Conservation (phyloP, 2,113 vertebrate species). For the Austrofundulus limnaeus region DNA sequence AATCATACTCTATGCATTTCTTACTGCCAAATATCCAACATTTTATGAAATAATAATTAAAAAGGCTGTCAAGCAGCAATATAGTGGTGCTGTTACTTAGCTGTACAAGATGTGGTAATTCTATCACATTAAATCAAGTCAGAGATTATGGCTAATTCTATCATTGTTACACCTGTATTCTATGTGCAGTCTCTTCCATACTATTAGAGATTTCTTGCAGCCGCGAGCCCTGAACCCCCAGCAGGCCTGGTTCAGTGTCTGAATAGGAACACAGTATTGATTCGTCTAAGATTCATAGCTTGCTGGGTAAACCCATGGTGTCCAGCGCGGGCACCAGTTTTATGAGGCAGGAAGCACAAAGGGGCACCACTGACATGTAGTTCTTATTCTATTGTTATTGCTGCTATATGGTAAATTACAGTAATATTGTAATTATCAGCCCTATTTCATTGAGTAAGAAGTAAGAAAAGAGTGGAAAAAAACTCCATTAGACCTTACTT, state of each 20-base stretch:
- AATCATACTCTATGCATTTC: no score
- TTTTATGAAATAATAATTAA: no score
- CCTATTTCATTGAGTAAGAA: conserved; percentile 35
- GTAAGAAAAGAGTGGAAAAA: neutral
- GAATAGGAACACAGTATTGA: conserved; percentile 58
- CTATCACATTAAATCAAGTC: neutral
- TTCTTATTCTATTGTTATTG: conserved; percentile 10
- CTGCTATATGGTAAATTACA: neutral
- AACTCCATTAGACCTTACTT: conserved; percentile 35
- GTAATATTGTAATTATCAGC: conserved; percentile 27
- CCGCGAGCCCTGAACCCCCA: conserved; percentile 29
- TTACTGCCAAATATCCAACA: no score
- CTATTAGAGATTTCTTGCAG: conserved; percentile 24
- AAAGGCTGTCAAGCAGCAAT: no score
- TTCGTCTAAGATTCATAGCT: conserved; percentile 49
- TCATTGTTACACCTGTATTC: conserved; percentile 20
- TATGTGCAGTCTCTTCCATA: conserved; percentile 16
- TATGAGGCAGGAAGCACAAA: conserved; percentile 23
- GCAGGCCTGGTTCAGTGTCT: conserved; percentile 37
- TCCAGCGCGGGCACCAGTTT: conserved; percentile 32
- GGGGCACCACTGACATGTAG: conserved; percentile 13
- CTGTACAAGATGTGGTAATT: no score
- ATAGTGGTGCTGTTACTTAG: no score
- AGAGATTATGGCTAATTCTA: conserved; percentile 4
- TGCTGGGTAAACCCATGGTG: conserved; percentile 37